Evolutionary conservation across 2,888 invertebrate genomes (phyloP), one percentile per base, ranked within the genome.

Genomic region (Tachina fera): DNA sequence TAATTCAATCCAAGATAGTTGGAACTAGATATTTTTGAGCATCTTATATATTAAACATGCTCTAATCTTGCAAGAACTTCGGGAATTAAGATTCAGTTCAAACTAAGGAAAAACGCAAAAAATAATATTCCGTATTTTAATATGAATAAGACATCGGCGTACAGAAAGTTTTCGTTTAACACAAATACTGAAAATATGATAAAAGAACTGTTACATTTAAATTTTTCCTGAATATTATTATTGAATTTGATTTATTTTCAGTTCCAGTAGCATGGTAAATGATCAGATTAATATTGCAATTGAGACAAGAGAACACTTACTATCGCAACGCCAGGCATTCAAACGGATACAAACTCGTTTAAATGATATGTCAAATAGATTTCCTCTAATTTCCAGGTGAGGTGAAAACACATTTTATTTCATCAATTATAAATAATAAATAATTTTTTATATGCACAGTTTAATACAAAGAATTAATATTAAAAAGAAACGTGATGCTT

Each of bases 211-310:
- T 31, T 31, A 31, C 6, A 6, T 31, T 4, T 31, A 6, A 31
- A 31, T 31, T 31, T 31, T 31, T 31, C 31, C 6, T 31, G 31
- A 31, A 31, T 31, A 31, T 31, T 31, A 31, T 31, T 31, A 31
- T 6, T 71, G 6, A 61, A 47, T 31, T 67, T 67, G 5, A 2
- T 67, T 51, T 10, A 2, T 6, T 10, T 86, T 31, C 93, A 98
- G 98, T 93, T 98, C 99, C 0, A 98, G 98, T 91, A 95, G 97
- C 87, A 93, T 99, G 91, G 95, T 99, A 16, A 98, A 98, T 91
- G 99, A 99, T 90, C 99, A 99, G 93, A 98, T 99, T 88, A 96
- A 97, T 91, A 98, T 99, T 92, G 99, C 99, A 75, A 97, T 99
- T 94, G 98, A 98, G 91, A 98, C 99, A 5, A 96, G 98, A 89